Conservation (phyloP, 2,797 vertebrate genomes). For the Alca torda region DNA sequence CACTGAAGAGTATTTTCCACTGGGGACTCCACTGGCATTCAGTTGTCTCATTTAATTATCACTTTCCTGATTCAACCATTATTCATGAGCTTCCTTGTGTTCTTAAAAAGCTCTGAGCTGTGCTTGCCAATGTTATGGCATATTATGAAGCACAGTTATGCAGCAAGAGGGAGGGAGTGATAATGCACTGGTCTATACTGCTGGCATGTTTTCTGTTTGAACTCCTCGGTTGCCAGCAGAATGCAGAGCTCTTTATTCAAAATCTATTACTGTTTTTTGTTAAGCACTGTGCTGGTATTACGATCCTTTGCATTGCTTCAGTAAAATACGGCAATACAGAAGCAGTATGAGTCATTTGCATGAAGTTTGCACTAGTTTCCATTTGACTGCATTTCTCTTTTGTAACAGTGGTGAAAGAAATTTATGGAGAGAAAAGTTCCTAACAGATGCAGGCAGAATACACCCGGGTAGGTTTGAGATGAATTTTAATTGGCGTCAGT, state of each 20-base stretch:
- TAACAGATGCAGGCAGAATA: conserved; percentile 8
- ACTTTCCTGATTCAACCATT: conserved; percentile 80
- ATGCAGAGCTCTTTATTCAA: conserved; percentile 67
- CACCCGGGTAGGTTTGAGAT: not conserved
- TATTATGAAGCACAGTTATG: conserved; percentile 76
- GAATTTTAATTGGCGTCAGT: conserved; percentile 60
- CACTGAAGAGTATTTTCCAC: conserved; percentile 73
- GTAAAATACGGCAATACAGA: conserved; percentile 54
- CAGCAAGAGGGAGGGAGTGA: conserved; percentile 72
- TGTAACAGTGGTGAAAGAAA: conserved; percentile 49
- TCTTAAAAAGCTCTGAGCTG: conserved; percentile 81
- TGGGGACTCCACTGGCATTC: conserved; percentile 78
- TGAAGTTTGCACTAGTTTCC: conserved; percentile 49
- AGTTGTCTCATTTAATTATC: conserved; percentile 84
- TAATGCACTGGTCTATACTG: conserved; percentile 78
- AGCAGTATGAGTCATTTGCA: conserved; percentile 56
- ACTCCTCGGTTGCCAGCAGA: conserved; percentile 72
- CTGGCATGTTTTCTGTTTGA: conserved; percentile 79
- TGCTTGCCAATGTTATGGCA: conserved; percentile 82
- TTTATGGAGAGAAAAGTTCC: conserved; percentile 24
- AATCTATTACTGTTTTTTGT: conserved; percentile 64
- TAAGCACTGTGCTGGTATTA: conserved; percentile 60
- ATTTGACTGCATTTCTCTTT: conserved; percentile 47
- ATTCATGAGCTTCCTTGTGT: conserved; percentile 81
- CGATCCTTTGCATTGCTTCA: conserved; percentile 62